These are phyloP conservation scores for Ianthella basta DNA, from an alignment of 37 sponge, comb jelly and placozoan genomes.

Conservation along the genomic window DNA sequence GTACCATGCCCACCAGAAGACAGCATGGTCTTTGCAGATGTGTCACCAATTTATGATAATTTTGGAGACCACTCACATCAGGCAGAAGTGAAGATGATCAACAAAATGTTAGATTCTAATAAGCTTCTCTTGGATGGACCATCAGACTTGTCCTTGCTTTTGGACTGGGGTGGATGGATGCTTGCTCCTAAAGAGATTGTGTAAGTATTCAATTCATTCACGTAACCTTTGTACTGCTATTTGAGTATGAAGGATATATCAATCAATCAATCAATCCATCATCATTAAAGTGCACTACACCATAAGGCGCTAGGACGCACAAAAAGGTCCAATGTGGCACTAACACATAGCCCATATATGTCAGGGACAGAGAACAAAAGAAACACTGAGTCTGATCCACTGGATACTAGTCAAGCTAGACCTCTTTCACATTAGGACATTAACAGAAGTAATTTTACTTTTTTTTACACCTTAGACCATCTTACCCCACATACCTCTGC, in stretches of 20 bases:
- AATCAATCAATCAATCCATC: too few relatives aligned
- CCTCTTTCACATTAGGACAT: too few relatives aligned
- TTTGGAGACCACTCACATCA: conserved; percentile 68
- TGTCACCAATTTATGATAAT: conserved; percentile 42
- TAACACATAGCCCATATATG: too few relatives aligned
- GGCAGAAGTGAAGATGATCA: conserved; percentile 52
- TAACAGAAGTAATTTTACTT: too few relatives aligned
- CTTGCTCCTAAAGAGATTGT: conserved; percentile 61
- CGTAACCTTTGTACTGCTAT: neutral
- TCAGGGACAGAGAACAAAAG: too few relatives aligned
- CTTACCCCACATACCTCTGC: conserved; percentile 25
- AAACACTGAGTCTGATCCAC: too few relatives aligned
- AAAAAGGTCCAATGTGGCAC: too few relatives aligned
- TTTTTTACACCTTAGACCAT: conserved; percentile 1
- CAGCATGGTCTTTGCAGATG: neutral
- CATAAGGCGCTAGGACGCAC: too few relatives aligned
- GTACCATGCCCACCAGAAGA: neutral
- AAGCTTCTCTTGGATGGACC: conserved; percentile 36
- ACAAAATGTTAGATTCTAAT: conserved; percentile 58
- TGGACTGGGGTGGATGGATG: conserved; percentile 84
- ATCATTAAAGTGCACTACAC: too few relatives aligned
- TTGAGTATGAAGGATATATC: too few relatives aligned
- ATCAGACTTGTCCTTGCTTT: conserved; percentile 50
- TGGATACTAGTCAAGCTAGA: too few relatives aligned
- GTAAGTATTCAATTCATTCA: conserved; percentile 45